Conservation (phyloP, 2,888 invertebrate species). For the Morpho helenor region DNA sequence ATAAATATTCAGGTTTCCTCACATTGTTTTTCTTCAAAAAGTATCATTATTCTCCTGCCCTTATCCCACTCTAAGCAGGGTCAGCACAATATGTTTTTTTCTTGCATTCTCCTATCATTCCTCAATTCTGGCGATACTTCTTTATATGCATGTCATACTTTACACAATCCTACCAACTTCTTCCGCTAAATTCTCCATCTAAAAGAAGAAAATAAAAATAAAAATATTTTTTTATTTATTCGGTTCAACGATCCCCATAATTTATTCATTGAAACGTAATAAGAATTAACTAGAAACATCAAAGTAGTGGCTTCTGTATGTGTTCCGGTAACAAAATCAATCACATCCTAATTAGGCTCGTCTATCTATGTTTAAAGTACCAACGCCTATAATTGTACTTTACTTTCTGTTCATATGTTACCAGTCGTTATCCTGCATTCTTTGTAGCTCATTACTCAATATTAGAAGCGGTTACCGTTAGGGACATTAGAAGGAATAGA, state of each 20-base stretch:
- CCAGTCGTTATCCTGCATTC: constrained; percentile 55
- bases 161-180: too few relatives aligned
- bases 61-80: too few relatives aligned
- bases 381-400: constrained; percentile 32
- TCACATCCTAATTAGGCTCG: constrained; percentile 55
- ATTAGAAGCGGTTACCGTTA: constrained; percentile 70
- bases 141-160: too few relatives aligned
- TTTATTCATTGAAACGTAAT: constrained; percentile 14
- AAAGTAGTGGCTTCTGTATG: constrained; percentile 56
- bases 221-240: not conserved
- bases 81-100: not conserved
- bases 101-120: not conserved
- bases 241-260: constrained; percentile 13
- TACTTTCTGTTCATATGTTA: constrained; percentile 43
- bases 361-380: constrained; percentile 39
- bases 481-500: constrained; percentile 34
- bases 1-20: too few relatives aligned
- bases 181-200: not conserved
- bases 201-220: not conserved
- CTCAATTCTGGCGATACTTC: too few relatives aligned
- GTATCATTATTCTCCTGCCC: too few relatives aligned
- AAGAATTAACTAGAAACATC: constrained; percentile 13
- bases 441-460: constrained; percentile 66
- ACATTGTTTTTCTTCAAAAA: too few relatives aligned
- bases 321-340: constrained; percentile 59